Conservation (phyloP, 1,140 invertebrate genomes). For the Aphidius ervi region DNA sequence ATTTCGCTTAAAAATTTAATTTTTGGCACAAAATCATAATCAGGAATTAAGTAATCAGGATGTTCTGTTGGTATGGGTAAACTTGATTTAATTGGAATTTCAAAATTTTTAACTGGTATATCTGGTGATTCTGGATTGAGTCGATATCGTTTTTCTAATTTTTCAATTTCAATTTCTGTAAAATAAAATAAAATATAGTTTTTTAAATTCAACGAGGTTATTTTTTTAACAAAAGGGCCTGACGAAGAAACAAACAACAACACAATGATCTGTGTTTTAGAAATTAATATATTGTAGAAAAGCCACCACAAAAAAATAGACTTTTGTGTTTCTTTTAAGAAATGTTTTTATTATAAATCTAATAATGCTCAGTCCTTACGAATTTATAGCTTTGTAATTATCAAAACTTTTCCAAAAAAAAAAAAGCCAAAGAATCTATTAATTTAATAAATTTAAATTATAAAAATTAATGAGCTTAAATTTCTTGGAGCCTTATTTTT, state of each 20-base stretch:
- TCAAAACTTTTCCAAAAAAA: conserved; percentile 8
- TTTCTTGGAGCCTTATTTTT: too few relatives aligned
- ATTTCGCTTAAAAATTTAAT: conserved; percentile 45
- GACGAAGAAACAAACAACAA: not conserved
- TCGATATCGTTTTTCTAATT: conserved; percentile 40
- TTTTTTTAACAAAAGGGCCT: not conserved
- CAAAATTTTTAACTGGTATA: conserved; percentile 32
- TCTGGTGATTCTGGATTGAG: conserved; percentile 45
- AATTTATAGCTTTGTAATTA: too few relatives aligned
- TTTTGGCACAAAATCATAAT: conserved; percentile 44
- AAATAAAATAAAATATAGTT: not conserved
- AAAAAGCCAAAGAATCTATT: conserved; percentile 18
- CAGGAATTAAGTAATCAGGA: conserved; percentile 44
- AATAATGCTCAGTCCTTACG: too few relatives aligned
- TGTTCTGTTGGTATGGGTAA: conserved; percentile 48
- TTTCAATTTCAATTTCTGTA: conserved; percentile 19
- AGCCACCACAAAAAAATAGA: not conserved
- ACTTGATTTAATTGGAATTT: conserved; percentile 37
- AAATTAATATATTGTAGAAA: not conserved
- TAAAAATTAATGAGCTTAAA: too few relatives aligned
- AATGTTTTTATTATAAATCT: too few relatives aligned
- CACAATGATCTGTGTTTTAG: too few relatives aligned
- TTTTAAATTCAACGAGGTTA: not conserved
- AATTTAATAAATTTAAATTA: conserved; percentile 22
- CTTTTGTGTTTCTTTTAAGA: too few relatives aligned